phyloP scores from a whole-genome alignment of 1,140 invertebrate genomes.

The Lordiphosa clarofinis region DNA sequence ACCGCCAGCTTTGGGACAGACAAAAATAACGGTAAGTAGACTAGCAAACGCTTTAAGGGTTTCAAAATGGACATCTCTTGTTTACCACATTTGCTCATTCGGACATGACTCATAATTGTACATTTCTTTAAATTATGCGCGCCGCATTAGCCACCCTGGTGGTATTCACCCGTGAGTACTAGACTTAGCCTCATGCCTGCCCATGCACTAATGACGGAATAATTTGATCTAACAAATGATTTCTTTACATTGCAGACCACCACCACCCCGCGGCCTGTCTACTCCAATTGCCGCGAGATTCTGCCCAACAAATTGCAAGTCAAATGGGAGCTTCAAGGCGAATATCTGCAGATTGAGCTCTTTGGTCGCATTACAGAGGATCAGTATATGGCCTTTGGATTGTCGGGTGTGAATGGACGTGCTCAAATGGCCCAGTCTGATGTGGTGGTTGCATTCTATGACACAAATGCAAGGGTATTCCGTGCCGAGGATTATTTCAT shows the following conservation, averaged over 20 bases:
- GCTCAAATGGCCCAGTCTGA: constrained; percentile 89
- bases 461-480: constrained; percentile 85
- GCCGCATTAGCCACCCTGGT: constrained; percentile 88
- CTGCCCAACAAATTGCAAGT: constrained; percentile 89
- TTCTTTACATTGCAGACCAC: constrained; percentile 81
- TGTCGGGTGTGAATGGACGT: constrained; percentile 87
- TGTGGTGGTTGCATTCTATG: constrained; percentile 90
- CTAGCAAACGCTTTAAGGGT: constrained; percentile 17
- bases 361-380: constrained; percentile 88
- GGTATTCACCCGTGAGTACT: constrained; percentile 93
- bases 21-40: constrained; percentile 90
- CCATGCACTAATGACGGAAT: neutral
- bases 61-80: constrained; percentile 18
- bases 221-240: neutral
- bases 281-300: constrained; percentile 89
- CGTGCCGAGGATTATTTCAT: constrained; percentile 92
- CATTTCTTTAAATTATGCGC: constrained; percentile 66
- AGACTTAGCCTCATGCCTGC: constrained; percentile 58
- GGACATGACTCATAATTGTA: constrained; percentile 64
- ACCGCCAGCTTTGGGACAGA: constrained; percentile 92
- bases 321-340: constrained; percentile 88
- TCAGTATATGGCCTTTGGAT: constrained; percentile 93
- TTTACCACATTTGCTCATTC: constrained; percentile 48
- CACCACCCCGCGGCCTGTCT: constrained; percentile 81
- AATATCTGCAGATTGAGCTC: constrained; percentile 87